These are phyloP conservation scores for Clitarchus hookeri DNA, from an alignment of 2,888 invertebrate species.

Conservation along the genomic window DNA sequence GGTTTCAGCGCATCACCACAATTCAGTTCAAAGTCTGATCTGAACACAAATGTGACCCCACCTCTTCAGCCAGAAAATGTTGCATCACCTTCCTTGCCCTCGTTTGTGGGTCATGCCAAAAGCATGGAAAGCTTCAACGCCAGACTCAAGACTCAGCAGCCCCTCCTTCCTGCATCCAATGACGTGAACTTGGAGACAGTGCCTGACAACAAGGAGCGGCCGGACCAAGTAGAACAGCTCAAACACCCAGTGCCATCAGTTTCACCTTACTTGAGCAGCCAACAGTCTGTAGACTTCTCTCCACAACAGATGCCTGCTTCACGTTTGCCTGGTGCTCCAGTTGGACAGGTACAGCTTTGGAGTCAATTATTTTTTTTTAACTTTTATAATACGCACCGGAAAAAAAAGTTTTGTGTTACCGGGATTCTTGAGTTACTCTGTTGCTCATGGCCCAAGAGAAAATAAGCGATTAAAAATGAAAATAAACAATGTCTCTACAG, in stretches of 20 bases:
- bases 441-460: no score
- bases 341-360: slow-evolving; percentile 36
- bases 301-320: not conserved
- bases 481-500: no score
- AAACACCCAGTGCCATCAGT: not conserved
- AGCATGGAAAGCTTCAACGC: not conserved
- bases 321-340: slow-evolving; percentile 28
- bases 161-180: slow-evolving; percentile 33
- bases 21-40: not conserved
- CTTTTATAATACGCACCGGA: no score
- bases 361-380: no score
- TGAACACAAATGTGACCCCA: not conserved
- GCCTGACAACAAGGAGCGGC: slow-evolving; percentile 71
- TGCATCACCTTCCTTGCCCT: not conserved
- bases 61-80: not conserved
- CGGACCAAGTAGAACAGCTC: slow-evolving; percentile 49
- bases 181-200: slow-evolving; percentile 65
- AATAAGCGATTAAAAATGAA: no score
- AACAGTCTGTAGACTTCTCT: slow-evolving; percentile 27
- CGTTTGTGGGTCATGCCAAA: not conserved
- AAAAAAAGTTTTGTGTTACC: no score
- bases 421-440: no score
- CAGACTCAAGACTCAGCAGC: not conserved
- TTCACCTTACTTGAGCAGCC: not conserved
- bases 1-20: not conserved